Evolutionary conservation across 2,888 invertebrate genomes (phyloP), one percentile per base, ranked within the genome.

Genomic region (Ametastegia equiseti): DNA sequence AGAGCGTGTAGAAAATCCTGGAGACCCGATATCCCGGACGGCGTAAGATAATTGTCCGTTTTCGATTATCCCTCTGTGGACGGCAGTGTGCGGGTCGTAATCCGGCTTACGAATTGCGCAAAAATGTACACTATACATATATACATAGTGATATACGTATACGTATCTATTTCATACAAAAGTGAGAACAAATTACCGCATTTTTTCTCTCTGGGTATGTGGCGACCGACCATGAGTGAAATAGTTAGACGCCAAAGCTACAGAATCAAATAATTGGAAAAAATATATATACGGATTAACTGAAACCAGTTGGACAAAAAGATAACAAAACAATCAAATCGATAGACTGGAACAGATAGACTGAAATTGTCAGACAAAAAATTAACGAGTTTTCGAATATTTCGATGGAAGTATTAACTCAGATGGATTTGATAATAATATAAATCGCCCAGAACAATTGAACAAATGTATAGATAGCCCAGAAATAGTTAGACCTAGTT

Each of bases 31-130:
- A 23, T 11, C 23, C 23, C 36, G 65, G 39, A 39, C 65, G 67
- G 67, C 23, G 71, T 45, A 47, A 71, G 71, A 71, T 71, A 71
- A 71, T 71, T 71, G 71, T 71, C 45, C 71, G 71, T 71, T 71
- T 71, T 71, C 71, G 71, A 71, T 71, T 71, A 71, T 71, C 71
- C 71, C 71, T 67, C 39, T 67, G 65, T 47, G 71, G 69, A 69
- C 45, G 45, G 47, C 15, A 47, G 65, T 67, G 19, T 39, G 45
- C 71, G 71, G 45, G 42, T 69, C 47, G 71, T 71, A 71, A 71
- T 71, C 71, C 71, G 71, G 71, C 47, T 71, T 47, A 71, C 45
- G 45, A 71, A 71, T 71, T 71, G 71, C 45, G 15, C 36, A 4
- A 71, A 71, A 71, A 71, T 71, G 23, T 27, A 71, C 42, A n/a